phyloP scores from a whole-genome alignment of 2,113 vertebrate genomes.

The Microcebus lehilahytsara region DNA sequence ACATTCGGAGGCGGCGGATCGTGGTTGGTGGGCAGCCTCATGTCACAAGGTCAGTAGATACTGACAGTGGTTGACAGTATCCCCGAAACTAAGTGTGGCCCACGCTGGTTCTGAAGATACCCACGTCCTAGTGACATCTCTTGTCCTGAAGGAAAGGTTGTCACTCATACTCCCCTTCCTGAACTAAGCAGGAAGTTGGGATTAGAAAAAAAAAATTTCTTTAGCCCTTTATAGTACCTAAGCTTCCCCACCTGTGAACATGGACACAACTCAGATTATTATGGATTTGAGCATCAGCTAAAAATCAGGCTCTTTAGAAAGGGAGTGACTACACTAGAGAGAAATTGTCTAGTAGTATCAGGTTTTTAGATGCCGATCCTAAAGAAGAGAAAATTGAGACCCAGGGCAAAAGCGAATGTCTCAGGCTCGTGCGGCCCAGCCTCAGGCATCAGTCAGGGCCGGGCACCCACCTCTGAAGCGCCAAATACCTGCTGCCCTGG shows the following conservation, averaged over 20 bases:
- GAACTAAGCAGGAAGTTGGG: background rate
- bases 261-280: too few relatives aligned
- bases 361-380: background rate
- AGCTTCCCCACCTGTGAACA: background rate
- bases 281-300: background rate
- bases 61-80: background rate
- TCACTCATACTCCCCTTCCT: background rate
- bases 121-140: background rate
- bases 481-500: background rate
- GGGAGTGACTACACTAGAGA: background rate
- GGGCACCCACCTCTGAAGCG: too few relatives aligned
- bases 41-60: background rate
- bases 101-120: background rate
- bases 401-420: background rate
- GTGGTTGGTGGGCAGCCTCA: background rate
- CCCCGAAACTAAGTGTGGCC: background rate
- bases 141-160: background rate
- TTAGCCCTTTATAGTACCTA: background rate
- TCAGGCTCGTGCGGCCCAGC: background rate
- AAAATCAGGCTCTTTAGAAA: background rate
- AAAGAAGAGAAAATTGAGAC: background rate
- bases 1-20: accelerated
- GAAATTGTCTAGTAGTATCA: background rate
- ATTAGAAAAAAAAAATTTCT: background rate
- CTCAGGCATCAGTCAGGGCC: background rate